These are phyloP conservation scores for Diadema setosum DNA, from an alignment of 35 echinoderm and acorn worm species.

Conservation along the genomic window DNA sequence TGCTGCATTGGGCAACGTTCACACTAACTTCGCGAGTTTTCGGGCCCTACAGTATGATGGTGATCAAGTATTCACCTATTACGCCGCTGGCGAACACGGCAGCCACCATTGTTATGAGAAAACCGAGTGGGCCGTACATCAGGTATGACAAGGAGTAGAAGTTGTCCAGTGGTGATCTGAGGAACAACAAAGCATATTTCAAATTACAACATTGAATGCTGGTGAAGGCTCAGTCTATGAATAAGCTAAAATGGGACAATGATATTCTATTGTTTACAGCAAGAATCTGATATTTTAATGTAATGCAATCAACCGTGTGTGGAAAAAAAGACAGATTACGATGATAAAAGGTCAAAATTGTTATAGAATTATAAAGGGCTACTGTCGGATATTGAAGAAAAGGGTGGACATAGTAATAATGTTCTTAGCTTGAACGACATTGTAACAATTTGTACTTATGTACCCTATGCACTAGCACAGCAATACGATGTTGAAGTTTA, in stretches of 20 bases:
- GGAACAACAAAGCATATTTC: background rate
- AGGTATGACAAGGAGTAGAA: background rate
- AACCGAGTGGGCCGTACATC: background rate
- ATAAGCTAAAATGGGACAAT: background rate
- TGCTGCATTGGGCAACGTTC: too few relatives aligned
- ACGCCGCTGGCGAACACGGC: background rate
- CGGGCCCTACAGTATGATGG: too few relatives aligned
- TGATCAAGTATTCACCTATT: background rate
- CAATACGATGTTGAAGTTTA: too few relatives aligned
- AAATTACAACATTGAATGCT: background rate
- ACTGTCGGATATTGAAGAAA: too few relatives aligned
- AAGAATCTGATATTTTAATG: background rate
- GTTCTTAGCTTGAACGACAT: too few relatives aligned
- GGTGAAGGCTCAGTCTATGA: background rate
- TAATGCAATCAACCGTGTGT: background rate
- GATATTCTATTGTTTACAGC: background rate
- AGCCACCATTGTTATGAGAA: background rate
- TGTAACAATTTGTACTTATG: too few relatives aligned
- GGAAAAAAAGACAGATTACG: background rate
- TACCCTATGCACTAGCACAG: too few relatives aligned
- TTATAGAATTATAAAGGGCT: too few relatives aligned
- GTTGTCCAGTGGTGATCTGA: background rate
- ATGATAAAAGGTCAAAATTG: too few relatives aligned
- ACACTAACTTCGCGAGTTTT: too few relatives aligned
- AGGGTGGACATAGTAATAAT: too few relatives aligned